Conservation (phyloP, 2,113 vertebrate genomes). For the Syrmaticus mikado region DNA sequence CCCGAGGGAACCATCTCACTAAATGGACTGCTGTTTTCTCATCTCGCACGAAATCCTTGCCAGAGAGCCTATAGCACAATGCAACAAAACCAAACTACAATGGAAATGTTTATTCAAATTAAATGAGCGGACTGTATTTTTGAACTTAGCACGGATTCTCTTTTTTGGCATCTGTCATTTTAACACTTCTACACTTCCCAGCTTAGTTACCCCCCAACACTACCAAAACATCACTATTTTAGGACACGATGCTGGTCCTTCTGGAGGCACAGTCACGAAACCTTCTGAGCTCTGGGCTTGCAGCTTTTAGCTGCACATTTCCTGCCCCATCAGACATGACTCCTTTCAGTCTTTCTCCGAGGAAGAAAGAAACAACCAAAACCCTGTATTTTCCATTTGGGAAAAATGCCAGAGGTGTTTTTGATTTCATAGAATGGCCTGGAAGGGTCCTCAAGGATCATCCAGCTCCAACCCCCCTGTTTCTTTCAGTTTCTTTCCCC, state of each 20-base stretch:
- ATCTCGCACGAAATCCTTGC: not conserved
- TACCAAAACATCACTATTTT: slow-evolving; percentile 11
- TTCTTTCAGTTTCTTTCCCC: not conserved
- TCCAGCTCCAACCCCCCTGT: too few species aligned
- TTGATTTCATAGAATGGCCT: not conserved
- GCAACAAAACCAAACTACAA: not conserved
- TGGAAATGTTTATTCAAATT: not conserved
- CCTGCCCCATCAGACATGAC: fast-evolving
- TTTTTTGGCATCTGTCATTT: not conserved
- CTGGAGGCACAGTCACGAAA: not conserved
- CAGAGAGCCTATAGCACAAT: not conserved
- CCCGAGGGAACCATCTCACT: not conserved
- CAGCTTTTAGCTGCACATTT: fast-evolving
- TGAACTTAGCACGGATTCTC: not conserved
- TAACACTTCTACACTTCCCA: not conserved
- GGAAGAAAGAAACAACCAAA: not conserved
- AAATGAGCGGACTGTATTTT: not conserved
- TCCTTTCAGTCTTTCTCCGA: not conserved
- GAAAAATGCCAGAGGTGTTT: not conserved
- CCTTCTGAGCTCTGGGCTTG: not conserved
- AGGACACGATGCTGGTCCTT: not conserved
- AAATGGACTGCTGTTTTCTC: not conserved
- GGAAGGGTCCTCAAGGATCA: too few species aligned
- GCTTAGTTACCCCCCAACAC: not conserved
- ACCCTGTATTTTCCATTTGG: fast-evolving